Evolutionary conservation across 2,113 vertebrate genomes (phyloP).

Genomic region (Elachura formosa): DNA sequence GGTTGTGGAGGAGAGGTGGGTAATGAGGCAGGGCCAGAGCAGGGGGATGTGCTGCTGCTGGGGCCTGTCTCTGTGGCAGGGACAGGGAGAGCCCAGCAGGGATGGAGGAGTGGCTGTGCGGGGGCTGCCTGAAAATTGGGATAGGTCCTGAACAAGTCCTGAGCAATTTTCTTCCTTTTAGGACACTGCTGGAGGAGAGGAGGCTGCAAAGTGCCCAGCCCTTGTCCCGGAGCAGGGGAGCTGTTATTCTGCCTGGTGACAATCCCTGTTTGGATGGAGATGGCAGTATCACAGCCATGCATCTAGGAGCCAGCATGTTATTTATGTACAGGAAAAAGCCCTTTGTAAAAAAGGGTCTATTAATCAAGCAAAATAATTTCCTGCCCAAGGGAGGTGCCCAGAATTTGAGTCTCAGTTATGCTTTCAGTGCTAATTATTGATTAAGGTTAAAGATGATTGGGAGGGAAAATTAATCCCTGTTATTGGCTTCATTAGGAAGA

Average conservation of each 20-base stretch:
- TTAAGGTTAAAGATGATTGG: neutral
- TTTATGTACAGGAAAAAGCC: neutral
- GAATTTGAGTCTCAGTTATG: neutral
- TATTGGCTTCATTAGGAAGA: neutral
- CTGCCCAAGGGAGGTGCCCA: neutral
- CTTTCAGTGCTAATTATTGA: neutral
- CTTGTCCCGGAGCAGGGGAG: neutral
- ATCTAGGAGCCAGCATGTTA: neutral
- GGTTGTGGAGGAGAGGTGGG: neutral
- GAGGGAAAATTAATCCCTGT: neutral
- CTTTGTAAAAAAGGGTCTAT: neutral
- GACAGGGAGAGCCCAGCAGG: rapidly evolving
- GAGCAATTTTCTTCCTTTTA: neutral
- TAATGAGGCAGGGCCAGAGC: neutral
- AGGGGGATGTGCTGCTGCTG: neutral
- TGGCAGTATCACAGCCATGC: rapidly evolving
- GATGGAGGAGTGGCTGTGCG: neutral
- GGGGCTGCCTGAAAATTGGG: neutral
- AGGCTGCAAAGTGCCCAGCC: neutral
- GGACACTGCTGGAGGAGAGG: neutral
- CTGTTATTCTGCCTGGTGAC: neutral
- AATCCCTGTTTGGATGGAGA: neutral
- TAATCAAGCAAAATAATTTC: neutral
- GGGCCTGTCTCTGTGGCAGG: neutral
- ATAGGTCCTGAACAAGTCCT: neutral